Evolutionary conservation across 2,113 vertebrate species (phyloP).

Genomic region (Corvus moneduloides): DNA sequence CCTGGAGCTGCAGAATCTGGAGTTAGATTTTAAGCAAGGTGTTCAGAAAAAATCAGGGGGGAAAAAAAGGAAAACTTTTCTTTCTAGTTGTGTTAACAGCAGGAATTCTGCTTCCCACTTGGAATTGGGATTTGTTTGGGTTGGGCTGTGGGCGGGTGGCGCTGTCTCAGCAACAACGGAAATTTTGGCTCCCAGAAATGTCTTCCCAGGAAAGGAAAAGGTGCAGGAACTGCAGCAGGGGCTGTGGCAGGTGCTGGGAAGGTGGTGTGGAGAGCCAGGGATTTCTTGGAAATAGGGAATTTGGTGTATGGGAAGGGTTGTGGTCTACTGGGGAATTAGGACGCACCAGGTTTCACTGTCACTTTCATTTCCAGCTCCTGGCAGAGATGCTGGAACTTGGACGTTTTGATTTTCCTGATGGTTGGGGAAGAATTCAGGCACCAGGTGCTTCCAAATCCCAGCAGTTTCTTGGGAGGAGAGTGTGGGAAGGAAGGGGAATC

Average conservation of each 20-base stretch:
- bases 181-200: neutral
- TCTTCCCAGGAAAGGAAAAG: neutral
- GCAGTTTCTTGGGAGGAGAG: neutral
- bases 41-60: neutral
- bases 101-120: neutral
- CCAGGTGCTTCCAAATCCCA: neutral
- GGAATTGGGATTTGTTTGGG: neutral
- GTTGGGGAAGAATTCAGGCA: neutral
- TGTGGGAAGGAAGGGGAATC: neutral
- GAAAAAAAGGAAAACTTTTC: neutral
- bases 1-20: neutral
- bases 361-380: neutral
- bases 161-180: neutral
- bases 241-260: neutral
- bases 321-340: neutral
- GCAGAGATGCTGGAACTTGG: neutral
- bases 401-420: neutral
- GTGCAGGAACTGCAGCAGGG: neutral
- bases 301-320: fast-evolving
- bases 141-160: neutral
- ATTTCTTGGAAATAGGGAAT: neutral
- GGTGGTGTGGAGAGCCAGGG: neutral
- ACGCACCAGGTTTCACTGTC: fast-evolving
- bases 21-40: neutral
- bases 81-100: neutral